A percentile compares a stretch with the other conserved stretches of the same genome.
These are phyloP conservation scores for Tenebrosternarchus preto DNA, from an alignment of 2,113 vertebrate genomes.

Conservation along the genomic window DNA sequence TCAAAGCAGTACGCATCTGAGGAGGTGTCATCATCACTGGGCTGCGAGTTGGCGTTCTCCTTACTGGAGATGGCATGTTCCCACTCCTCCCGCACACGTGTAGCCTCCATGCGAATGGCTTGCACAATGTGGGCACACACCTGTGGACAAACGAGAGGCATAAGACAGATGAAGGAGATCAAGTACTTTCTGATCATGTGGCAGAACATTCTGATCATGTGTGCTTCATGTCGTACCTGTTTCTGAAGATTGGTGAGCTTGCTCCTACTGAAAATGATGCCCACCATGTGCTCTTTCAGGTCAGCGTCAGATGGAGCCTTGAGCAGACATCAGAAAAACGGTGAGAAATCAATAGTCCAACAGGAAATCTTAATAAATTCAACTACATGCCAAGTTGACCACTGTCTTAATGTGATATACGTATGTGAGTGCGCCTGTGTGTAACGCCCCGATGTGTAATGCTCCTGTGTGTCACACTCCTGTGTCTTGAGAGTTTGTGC, in stretches of 20 bases:
- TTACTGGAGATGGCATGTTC: slow-evolving; percentile 99
- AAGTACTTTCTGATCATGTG: not conserved
- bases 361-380: too few species aligned
- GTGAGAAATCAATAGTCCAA: too few species aligned
- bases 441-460: too few species aligned
- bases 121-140: slow-evolving; percentile 98
- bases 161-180: not conserved
- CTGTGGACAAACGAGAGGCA: slow-evolving; percentile 64
- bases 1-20: slow-evolving; percentile 98
- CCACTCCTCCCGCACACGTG: slow-evolving; percentile 96
- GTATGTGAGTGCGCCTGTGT: too few species aligned
- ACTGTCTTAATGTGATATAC: too few species aligned
- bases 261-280: slow-evolving; percentile 99
- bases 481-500: too few species aligned
- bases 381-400: too few species aligned
- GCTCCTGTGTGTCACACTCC: not conserved
- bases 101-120: slow-evolving; percentile 97
- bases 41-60: slow-evolving; percentile 97
- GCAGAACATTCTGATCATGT: not conserved
- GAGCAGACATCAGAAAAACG: slow-evolving; percentile 47
- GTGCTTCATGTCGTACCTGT: slow-evolving; percentile 76
- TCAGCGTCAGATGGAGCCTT: slow-evolving; percentile 97
- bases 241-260: slow-evolving; percentile 99
- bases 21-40: slow-evolving; percentile 91
- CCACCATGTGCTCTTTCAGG: slow-evolving; percentile 99